Evolutionary conservation across 2,888 invertebrate species (phyloP).

Genomic region (Antheraea assamensis): DNA sequence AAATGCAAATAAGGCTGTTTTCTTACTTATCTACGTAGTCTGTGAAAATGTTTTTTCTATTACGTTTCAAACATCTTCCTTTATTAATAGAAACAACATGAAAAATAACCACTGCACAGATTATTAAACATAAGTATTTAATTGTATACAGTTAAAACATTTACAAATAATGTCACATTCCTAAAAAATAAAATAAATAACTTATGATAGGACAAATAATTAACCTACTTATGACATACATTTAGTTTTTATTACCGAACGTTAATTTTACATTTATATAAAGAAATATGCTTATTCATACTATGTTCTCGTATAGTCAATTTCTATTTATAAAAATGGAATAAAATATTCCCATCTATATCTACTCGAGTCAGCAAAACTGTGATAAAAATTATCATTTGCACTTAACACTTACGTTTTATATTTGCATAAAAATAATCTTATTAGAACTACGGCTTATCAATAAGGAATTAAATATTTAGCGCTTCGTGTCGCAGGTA

Average conservation of each 20-base stretch:
- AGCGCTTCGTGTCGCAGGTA: constrained; percentile 32
- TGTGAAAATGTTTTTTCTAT: constrained; percentile 2
- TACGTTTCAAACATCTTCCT: not conserved
- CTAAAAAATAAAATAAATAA: not conserved
- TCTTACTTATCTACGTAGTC: constrained; percentile 21
- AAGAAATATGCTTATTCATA: not conserved
- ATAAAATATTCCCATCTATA: not conserved
- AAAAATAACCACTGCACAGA: not conserved
- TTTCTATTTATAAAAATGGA: not conserved
- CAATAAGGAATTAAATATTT: constrained; percentile 38
- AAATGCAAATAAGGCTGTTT: constrained; percentile 26
- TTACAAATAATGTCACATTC: not conserved
- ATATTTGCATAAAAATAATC: constrained; percentile 15
- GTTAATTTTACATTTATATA: not conserved
- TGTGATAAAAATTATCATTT: constrained; percentile 8
- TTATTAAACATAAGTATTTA: not conserved
- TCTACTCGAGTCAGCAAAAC: not conserved
- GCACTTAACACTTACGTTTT: constrained; percentile 12
- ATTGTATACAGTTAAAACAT: not conserved
- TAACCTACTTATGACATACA: no score
- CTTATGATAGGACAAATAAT: no score
- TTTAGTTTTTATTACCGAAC: not conserved
- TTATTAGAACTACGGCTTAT: constrained; percentile 26
- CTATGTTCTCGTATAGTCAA: not conserved
- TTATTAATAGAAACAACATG: not conserved